A percentile compares a stretch with the other conserved stretches of the same genome.
Conservation (phyloP, 2,888 invertebrate genomes). For the Chloroclystis v-ata region DNA sequence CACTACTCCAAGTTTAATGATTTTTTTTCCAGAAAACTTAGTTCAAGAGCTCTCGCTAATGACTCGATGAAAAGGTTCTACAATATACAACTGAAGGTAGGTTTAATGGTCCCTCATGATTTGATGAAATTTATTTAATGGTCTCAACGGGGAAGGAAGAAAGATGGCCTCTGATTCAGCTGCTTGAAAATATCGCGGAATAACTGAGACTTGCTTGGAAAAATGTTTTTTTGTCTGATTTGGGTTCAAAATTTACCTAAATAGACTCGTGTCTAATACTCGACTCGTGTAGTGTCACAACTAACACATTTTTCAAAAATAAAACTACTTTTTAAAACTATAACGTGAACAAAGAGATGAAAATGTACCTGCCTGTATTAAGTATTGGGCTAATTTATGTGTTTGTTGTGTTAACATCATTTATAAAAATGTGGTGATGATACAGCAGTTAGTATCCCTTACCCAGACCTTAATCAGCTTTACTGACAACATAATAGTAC, state of each 20-base stretch:
- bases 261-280: too few relatives aligned
- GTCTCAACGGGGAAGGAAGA: slow-evolving; percentile 14
- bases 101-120: slow-evolving; percentile 10
- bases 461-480: slow-evolving; percentile 1
- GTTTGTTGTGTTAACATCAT: neutral
- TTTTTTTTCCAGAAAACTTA: too few relatives aligned
- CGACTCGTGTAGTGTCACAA: too few relatives aligned
- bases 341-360: too few relatives aligned
- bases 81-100: neutral
- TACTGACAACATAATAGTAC: neutral
- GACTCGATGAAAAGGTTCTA: slow-evolving; percentile 11
- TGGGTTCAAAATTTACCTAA: too few relatives aligned
- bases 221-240: too few relatives aligned
- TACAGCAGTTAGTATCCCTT: neutral
- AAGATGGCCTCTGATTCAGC: slow-evolving; percentile 1
- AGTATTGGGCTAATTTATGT: neutral
- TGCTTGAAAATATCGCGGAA: too few relatives aligned
- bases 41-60: slow-evolving; percentile 10
- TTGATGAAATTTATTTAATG: slow-evolving; percentile 20
- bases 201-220: too few relatives aligned
- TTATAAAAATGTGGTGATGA: neutral
- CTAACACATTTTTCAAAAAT: too few relatives aligned
- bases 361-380: too few relatives aligned
- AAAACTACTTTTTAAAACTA: too few relatives aligned
- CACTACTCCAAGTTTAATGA: neutral